Conservation (phyloP, 2,888 invertebrate genomes). For the Eilema depressum region DNA sequence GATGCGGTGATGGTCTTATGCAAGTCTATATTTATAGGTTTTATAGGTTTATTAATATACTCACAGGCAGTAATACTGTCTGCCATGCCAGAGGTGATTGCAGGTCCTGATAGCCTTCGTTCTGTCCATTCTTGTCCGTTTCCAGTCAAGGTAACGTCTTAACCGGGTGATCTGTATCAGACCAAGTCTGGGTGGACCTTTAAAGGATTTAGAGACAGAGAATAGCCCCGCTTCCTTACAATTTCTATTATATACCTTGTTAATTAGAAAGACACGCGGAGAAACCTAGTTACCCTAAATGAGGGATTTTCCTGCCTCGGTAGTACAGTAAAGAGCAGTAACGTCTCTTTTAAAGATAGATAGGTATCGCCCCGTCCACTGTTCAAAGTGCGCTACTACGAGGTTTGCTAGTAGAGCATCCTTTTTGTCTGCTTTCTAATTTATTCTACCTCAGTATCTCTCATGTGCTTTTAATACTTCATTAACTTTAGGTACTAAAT, state of each 20-base stretch:
- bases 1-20: too few species aligned
- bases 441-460: neutral
- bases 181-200: neutral
- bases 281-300: too few species aligned
- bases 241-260: neutral
- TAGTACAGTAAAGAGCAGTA: neutral
- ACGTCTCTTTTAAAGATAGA: neutral
- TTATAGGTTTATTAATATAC: too few species aligned
- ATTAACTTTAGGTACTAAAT: too few species aligned
- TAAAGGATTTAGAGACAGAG: neutral
- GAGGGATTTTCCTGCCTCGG: neutral
- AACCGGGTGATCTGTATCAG: neutral
- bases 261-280: neutral
- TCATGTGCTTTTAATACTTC: neutral
- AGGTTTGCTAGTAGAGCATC: neutral
- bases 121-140: neutral
- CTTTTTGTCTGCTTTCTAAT: neutral
- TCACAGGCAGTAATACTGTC: too few species aligned
- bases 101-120: too few species aligned
- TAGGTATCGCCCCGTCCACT: neutral
- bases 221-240: neutral
- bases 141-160: neutral
- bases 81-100: neutral
- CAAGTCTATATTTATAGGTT: too few species aligned
- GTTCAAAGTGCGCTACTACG: neutral